Conservation (phyloP, 2,797 vertebrate species). For the Salarias fasciatus region DNA sequence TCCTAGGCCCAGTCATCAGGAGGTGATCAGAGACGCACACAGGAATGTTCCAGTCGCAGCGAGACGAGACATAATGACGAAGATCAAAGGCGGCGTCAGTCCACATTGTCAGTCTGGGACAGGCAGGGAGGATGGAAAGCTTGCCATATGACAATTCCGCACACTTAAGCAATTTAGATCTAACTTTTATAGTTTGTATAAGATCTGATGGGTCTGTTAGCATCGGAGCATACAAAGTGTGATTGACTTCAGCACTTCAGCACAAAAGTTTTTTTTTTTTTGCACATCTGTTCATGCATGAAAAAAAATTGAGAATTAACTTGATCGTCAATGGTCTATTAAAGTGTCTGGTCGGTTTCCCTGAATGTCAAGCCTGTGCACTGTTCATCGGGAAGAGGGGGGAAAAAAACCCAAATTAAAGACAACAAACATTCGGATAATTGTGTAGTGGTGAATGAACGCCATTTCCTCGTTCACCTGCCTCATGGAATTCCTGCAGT, state of each 20-base stretch:
- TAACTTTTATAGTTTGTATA: neutral
- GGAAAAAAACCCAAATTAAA: slow-evolving; percentile 46
- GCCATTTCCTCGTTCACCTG: slow-evolving; percentile 78
- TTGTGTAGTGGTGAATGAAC: slow-evolving; percentile 72
- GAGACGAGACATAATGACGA: slow-evolving; percentile 43
- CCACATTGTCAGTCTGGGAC: slow-evolving; percentile 40
- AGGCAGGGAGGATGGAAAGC: slow-evolving; percentile 16
- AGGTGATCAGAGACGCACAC: slow-evolving; percentile 61
- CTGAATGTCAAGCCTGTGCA: slow-evolving; percentile 48
- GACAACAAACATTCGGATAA: slow-evolving; percentile 74
- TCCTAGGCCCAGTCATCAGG: slow-evolving; percentile 59
- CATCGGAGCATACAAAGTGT: neutral
- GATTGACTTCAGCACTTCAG: slow-evolving; percentile 25
- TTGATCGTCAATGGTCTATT: slow-evolving; percentile 67
- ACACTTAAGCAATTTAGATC: slow-evolving; percentile 26
- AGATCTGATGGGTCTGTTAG: neutral
- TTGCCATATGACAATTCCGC: slow-evolving; percentile 1
- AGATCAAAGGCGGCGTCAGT: slow-evolving; percentile 45
- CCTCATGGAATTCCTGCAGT: slow-evolving; percentile 68
- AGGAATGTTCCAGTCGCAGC: slow-evolving; percentile 58
- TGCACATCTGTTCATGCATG: slow-evolving; percentile 66
- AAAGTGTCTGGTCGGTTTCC: slow-evolving; percentile 66
- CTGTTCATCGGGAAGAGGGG: slow-evolving; percentile 40
- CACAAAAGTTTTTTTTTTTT: slow-evolving; percentile 53
- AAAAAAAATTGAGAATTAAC: slow-evolving; percentile 49